Conservation (phyloP, 2,797 vertebrate species). For the Cuculus canorus region DNA sequence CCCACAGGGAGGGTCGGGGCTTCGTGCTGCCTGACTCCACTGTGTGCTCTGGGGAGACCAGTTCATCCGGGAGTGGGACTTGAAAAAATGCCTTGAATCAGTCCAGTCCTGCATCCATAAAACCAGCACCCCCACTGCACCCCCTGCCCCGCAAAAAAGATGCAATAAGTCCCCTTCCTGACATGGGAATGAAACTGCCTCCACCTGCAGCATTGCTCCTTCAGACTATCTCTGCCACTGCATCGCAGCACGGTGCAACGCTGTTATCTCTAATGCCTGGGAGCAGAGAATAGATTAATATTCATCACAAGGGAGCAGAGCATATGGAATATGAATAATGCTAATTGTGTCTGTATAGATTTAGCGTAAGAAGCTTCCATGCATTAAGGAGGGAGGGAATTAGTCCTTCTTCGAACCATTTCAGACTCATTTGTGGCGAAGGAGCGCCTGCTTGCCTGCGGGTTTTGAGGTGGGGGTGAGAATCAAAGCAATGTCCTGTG, state of each 20-base stretch:
- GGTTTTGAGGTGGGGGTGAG: not conserved
- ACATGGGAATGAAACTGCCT: not conserved
- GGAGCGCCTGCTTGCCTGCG: not conserved
- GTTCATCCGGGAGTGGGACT: rapidly evolving
- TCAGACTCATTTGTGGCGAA: constrained; percentile 24
- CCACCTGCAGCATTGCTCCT: not conserved
- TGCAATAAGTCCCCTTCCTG: not conserved
- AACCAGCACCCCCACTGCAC: not conserved
- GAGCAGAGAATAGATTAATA: constrained; percentile 66
- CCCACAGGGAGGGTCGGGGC: not conserved
- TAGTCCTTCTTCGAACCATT: constrained; percentile 41
- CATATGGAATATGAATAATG: constrained; percentile 78
- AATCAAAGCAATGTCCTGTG: not conserved
- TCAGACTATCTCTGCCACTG: not conserved
- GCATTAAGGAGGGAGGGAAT: constrained; percentile 59
- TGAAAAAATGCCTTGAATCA: not conserved
- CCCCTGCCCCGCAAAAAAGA: not conserved
- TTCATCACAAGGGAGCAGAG: constrained; percentile 68
- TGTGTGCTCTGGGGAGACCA: rapidly evolving
- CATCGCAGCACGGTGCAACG: not conserved
- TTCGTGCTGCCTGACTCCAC: rapidly evolving
- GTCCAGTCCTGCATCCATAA: not conserved
- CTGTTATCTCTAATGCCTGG: constrained; percentile 51
- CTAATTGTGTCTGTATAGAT: constrained; percentile 76
- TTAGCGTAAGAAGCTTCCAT: constrained; percentile 69